phyloP scores from a whole-genome alignment of 2,797 vertebrate species.

The Mormyrops boulengeri region DNA sequence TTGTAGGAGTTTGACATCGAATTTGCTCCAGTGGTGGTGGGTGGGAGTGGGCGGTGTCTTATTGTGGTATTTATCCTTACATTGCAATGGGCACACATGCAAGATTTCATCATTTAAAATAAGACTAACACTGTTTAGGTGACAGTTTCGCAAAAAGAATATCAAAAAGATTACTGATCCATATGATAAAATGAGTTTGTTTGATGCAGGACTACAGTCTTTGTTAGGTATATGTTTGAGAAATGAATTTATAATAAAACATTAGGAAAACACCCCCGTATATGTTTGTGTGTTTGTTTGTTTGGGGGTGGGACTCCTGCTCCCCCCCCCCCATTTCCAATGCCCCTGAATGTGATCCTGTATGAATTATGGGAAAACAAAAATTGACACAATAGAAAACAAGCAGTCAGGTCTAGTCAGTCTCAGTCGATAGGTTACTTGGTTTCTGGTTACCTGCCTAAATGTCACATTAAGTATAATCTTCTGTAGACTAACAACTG shows the following conservation, averaged over 20 bases:
- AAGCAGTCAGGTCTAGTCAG: not conserved
- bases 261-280: too few species aligned
- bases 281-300: not conserved
- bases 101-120: not conserved
- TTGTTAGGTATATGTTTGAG: not conserved
- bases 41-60: not conserved
- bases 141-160: not conserved
- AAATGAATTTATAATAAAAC: too few species aligned
- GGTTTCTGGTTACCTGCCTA: not conserved
- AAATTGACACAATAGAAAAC: not conserved
- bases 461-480: not conserved
- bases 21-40: not conserved
- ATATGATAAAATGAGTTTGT: not conserved
- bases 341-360: not conserved
- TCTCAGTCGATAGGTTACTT: not conserved
- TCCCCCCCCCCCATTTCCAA: not conserved
- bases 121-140: not conserved
- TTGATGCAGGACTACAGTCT: not conserved
- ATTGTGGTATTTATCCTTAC: not conserved
- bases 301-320: not conserved
- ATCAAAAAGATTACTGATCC: not conserved
- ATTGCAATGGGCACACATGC: not conserved
- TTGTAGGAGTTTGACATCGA: not conserved
- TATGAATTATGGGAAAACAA: not conserved
- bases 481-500: not conserved